Base-by-base conservation (phyloP, 2,797 vertebrate genomes). In the Siniperca undulata region DNA sequence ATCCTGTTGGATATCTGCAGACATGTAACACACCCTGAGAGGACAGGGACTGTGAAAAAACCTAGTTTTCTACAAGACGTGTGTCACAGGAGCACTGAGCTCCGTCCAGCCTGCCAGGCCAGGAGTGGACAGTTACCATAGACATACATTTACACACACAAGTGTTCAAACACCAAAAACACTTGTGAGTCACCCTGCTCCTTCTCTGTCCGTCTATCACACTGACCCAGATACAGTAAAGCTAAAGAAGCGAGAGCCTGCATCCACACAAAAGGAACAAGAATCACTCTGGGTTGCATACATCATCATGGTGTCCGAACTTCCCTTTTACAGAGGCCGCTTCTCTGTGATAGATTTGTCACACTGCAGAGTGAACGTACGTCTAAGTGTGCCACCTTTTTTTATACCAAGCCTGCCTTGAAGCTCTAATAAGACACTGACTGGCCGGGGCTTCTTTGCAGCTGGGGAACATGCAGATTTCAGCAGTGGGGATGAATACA, bases 161-260 rank as follows among this genome's bases (percentile, higher is more conserved):
- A 59, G 22, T 56, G 42, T 74, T 74, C 38, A 80, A 77, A 78
- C 50, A 75, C 42, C n/a, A 73, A 64, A 81, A 86, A 81, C 59
- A 75, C 72, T 82, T 74, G 77, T 78, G 83, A 88, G 72, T 90
- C 86, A 78, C 70, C n/a, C 30, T 56, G 71, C 36, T 64, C 24
- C 68, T 70, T 70, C 71, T 78, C 75, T 77, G 66, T 78, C 81
- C 86, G 83, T 59, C 78, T 75, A 62, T 88, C 84, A 82, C 52
- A 62, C 73, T 92, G 92, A 94, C 91, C 90, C 88, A 93, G 86
- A 89, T 93, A 82, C 83, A 69, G 83, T 56, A 78, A 30, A 30
- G 61, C 80, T 81, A 24, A 58, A 78, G 56, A 62, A 87, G 67
- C 4, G 11, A 48, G 46, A 55, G 58, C 64, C 67, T 53, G 64